Evolutionary conservation across 2,113 vertebrate species (phyloP), one percentile per base, ranked within the genome.

Genomic region (Caloenas nicobarica): DNA sequence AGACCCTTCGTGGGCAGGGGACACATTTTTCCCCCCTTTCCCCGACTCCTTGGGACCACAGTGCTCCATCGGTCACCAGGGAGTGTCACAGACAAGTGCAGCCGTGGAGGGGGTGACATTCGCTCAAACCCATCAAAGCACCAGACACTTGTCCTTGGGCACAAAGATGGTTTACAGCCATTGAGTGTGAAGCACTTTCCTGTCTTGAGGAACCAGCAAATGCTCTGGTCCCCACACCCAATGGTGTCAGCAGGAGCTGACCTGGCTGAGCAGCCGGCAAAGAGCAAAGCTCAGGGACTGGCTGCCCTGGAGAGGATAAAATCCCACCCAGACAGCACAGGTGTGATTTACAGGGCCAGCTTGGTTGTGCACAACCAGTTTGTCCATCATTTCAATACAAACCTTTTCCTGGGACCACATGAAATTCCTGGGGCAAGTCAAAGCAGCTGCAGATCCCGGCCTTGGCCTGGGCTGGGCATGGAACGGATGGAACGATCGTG

Each of bases 1-100:
- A 76, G n/a, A 36, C 18, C 24, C 12, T 10, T 11, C 19, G 0
- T 4, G 17, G 21, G 2, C 72, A 33, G 5, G 6, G 3, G 3
- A 3, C 1, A 2, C 21, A 3, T 28, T n/a, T 28, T 29, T 72
- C 26, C 53, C 36, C 33, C 8, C n/a, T 58, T 64, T 7, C n/a
- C 23, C n/a, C 7, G 9, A 8, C 19, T 86, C 40, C 21, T 23
- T 48, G 64, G 34, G 26, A 18, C 7, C 60, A 3, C 29, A 2
- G 36, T 8, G 44, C 26, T 36, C 58, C 62, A 5, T 50, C 3
- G 3, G 64, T 15, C 46, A 24, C 19, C 24, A 13, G 42, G 23
- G 72, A 66, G 12, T 17, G 58, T 18, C 14, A n/a, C 26, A n/a
- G 78, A 50, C 36, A 48, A 16, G 16, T 0, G 0, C 1, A 4